Evolutionary conservation across 2,113 vertebrate genomes (phyloP).

Genomic region (Falcunculus frontatus): DNA sequence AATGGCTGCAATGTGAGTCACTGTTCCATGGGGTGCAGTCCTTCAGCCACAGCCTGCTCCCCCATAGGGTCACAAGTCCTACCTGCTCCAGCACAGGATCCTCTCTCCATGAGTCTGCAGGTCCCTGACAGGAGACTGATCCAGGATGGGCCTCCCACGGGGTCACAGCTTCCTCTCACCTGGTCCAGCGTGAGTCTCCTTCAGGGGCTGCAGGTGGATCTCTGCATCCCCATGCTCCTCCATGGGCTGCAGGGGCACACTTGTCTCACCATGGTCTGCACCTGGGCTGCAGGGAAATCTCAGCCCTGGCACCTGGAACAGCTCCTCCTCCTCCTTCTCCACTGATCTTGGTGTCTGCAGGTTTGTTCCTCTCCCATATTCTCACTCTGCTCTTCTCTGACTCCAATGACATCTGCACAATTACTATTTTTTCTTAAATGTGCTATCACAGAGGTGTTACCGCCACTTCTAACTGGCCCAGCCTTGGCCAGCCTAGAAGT

Average conservation of each 20-base stretch:
- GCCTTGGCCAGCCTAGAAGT: not conserved
- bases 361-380: not conserved
- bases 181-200: not conserved
- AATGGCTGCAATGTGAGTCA: not conserved
- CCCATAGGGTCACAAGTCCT: not conserved
- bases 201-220: not conserved
- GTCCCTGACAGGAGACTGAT: not conserved
- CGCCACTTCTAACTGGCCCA: not conserved
- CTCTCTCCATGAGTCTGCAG: not conserved
- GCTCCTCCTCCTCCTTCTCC: not conserved
- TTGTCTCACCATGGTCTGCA: not conserved
- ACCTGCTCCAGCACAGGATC: not conserved
- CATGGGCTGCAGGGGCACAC: not conserved
- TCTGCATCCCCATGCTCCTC: not conserved
- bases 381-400: not conserved
- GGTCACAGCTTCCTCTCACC: not conserved
- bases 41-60: not conserved
- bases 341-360: not conserved
- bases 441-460: no score
- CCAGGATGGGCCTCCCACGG: fast-evolving
- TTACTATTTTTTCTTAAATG: not conserved
- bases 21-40: not conserved
- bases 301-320: not conserved
- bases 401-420: fast-evolving
- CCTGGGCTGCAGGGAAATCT: not conserved